Evolutionary conservation across 1,140 invertebrate species (phyloP), one percentile per base, ranked within the genome.

Genomic region (Drosophila jambulina): DNA sequence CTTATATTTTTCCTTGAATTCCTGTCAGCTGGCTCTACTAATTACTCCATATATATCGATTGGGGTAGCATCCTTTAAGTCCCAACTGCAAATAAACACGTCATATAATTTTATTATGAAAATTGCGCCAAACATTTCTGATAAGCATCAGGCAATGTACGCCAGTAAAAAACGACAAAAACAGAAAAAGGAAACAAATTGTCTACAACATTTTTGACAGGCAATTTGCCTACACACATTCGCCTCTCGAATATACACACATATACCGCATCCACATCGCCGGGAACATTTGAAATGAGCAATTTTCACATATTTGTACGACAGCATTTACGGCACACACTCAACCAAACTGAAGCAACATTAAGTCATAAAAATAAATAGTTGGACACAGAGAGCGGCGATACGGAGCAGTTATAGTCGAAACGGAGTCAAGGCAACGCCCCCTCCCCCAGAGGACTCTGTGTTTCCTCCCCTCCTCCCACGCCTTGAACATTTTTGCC

Each of bases 291-390:
- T 87, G 72, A 87, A 87, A 87, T 88, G 84, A 87, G 84, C 84
- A 87, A 88, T 87, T 87, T 87, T 88, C 84, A 87, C 84, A 87
- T 87, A 87, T 87, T 87, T 88, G 87, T 82, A 87, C 80, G 84
- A 78, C 68, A 88, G 70, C 80, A 74, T 82, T 87, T 81, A 57
- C 49, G 75, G 75, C 60, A 67, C 62, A 63, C 63, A 69, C 56
- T 59, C 64, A 77, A 59, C 58, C 49, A 32, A 72, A 72, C 75
- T 79, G 75, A 65, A 74, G 79, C 83, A 82, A 82, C 84, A 87
- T 86, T 82, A 82, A 88, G 83, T 80, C 83, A 86, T 86, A 87
- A 86, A 86, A 86, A 86, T 88, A 87, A 88, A 86, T 86, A 86
- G 83, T 86, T 86, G 76, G 84, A 87, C 78, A 53, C 67, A 68